Conservation (phyloP, 2,113 vertebrate genomes). For the Thinocorus orbignyianus region DNA sequence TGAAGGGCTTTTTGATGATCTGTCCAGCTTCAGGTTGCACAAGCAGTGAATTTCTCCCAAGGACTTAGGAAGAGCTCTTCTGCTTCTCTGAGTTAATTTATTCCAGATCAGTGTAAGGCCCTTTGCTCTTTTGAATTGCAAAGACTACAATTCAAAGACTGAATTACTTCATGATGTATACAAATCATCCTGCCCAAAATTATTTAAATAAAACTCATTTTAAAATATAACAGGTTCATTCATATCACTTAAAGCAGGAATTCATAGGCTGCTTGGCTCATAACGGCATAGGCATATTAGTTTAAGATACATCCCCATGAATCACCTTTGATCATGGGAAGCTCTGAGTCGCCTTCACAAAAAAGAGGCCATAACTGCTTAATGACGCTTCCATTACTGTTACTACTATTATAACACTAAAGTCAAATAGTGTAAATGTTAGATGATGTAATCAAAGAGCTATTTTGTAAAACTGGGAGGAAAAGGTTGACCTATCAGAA, state of each 20-base stretch:
- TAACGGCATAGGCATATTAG: neutral
- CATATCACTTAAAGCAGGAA: neutral
- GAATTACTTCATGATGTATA: neutral
- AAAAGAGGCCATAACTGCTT: neutral
- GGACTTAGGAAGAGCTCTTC: neutral
- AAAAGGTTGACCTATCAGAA: neutral
- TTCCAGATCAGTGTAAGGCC: neutral
- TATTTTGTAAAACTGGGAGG: neutral
- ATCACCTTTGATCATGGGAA: neutral
- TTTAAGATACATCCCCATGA: neutral
- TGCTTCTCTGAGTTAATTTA: neutral
- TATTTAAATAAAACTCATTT: neutral
- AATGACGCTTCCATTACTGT: neutral
- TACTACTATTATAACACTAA: neutral
- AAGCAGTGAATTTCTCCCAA: neutral
- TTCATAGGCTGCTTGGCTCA: neutral
- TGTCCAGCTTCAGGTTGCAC: neutral
- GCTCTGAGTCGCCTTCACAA: neutral
- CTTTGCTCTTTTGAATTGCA: neutral
- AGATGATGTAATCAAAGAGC: neutral
- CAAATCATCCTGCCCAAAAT: neutral
- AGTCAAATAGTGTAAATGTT: neutral
- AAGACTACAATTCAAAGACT: neutral
- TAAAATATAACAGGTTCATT: neutral
- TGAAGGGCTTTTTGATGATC: neutral